Evolutionary conservation across 2,113 vertebrate species (phyloP), one percentile per base, ranked within the genome.

Genomic region (Myodes glareolus): DNA sequence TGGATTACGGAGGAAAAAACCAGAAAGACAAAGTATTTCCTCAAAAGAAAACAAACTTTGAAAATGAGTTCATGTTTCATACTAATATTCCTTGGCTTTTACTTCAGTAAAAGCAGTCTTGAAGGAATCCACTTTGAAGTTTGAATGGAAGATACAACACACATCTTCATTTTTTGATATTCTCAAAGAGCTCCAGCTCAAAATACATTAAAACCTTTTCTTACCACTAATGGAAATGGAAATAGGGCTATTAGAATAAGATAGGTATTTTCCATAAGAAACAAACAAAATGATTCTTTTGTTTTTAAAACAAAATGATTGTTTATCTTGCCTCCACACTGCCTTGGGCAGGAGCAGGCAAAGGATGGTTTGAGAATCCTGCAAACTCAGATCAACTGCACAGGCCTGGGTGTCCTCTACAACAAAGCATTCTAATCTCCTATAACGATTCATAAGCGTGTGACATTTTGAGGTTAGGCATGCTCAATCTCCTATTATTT

Each of bases 11-110:
- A 98, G 92, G 90, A 33, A 98, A 98, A 98, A 98, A 97, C 61
- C 96, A 92, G 95, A 96, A 98, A 94, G 95, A 97, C 94, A 95
- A 77, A 25, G 73, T 86, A 98, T 97, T 98, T 98, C 97, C 94
- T 68, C 87, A 97, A 63, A 94, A 97, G 50, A 91, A 78, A 63
- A 61, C 33, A 87, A 90, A 82, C 90, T 96, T 10, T 8, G 96
- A 94, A 39, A 91, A 81, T 2, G 65, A 80, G 78, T 92, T 94
- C 93, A 97, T 94, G 92, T 75, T 70, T 61, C 90, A 92, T 16
- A 70, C 29, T 88, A 85, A 94, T 47, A 76, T 85, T 75, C 73
- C 91, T 33, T 90, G 77, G 70, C 16, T 75, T 75, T 89, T 88
- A 58, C 47, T 88, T 31, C 50, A 45, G 61, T 67, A 90, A 96